Evolutionary conservation across 2,797 vertebrate species (phyloP).

Genomic region (Diceros bicornis): DNA sequence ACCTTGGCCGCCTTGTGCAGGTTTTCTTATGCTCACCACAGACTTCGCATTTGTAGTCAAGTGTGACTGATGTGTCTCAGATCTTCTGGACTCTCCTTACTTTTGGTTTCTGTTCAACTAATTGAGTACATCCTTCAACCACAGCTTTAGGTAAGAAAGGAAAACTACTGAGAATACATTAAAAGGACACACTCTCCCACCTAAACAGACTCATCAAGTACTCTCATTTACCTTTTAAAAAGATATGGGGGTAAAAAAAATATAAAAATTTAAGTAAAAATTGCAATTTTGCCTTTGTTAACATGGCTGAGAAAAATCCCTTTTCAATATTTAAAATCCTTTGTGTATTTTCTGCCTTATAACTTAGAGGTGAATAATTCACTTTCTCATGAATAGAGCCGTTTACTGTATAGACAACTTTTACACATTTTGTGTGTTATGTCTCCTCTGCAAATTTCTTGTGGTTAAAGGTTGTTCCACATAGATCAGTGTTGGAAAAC

Average conservation of each 20-base stretch:
- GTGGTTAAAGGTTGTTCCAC: background rate
- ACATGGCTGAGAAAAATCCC: background rate
- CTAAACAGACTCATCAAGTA: background rate
- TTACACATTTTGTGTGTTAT: background rate
- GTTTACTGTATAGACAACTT: background rate
- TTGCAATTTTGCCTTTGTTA: background rate
- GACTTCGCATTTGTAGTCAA: background rate
- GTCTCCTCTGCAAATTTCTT: background rate
- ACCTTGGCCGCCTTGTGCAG: background rate
- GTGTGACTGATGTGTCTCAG: background rate
- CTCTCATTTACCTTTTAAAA: background rate
- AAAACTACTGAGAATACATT: background rate
- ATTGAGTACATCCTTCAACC: background rate
- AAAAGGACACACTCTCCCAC: background rate
- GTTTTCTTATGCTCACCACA: background rate
- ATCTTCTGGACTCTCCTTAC: background rate
- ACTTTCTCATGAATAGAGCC: background rate
- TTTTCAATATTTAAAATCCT: conserved; percentile 2
- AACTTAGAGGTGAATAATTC: background rate
- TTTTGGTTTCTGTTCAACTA: background rate
- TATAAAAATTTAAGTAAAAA: background rate
- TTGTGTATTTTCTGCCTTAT: background rate
- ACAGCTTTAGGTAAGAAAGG: background rate
- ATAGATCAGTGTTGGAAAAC: background rate
- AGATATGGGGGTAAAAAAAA: background rate